phyloP scores from a whole-genome alignment of 2,113 vertebrate genomes.

The Carollia perspicillata region DNA sequence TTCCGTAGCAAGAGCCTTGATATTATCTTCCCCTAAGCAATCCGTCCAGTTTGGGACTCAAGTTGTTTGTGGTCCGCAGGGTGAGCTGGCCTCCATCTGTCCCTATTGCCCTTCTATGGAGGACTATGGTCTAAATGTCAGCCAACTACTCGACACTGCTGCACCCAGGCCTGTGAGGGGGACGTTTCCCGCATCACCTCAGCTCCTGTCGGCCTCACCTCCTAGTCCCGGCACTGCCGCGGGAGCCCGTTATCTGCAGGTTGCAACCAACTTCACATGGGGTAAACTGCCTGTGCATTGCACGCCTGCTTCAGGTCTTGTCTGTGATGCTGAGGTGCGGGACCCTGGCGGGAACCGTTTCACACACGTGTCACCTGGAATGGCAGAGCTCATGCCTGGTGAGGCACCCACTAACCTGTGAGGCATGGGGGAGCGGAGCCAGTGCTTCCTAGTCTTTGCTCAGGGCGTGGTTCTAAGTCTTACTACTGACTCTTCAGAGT shows the following conservation, averaged over 20 bases:
- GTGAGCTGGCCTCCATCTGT: neutral
- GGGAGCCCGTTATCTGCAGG: neutral
- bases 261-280: neutral
- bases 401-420: neutral
- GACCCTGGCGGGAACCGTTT: neutral
- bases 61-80: fast-evolving
- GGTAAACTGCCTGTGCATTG: too few relatives aligned
- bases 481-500: neutral
- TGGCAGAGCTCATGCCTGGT: too few relatives aligned
- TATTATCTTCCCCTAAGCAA: neutral
- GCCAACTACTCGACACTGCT: fast-evolving
- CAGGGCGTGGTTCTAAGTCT: neutral
- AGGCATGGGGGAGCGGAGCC: neutral
- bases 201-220: neutral
- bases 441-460: neutral
- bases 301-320: neutral
- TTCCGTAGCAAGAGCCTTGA: neutral
- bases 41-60: neutral
- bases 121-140: neutral
- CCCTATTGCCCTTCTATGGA: too few relatives aligned
- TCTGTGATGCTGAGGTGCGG: neutral
- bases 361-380: neutral
- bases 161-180: neutral
- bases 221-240: neutral
- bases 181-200: neutral